Percentiles rank a stretch among this genome's conserved stretches.
Evolutionary conservation across 2,797 vertebrate genomes (phyloP).

Genomic region (Aselliscus stoliczkanus): DNA sequence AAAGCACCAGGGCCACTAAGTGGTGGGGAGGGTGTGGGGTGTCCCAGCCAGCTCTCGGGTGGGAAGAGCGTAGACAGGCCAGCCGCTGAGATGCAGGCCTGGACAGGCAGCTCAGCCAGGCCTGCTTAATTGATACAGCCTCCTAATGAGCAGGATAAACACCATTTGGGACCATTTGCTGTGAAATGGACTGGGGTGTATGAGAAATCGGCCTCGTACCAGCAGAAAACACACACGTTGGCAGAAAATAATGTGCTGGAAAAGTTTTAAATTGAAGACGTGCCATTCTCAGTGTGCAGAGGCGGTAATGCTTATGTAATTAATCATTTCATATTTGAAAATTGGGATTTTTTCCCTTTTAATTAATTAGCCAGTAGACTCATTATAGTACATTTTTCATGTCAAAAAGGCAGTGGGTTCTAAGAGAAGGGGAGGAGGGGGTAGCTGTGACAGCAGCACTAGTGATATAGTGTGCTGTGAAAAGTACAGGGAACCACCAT

Average conservation of each 20-base stretch:
- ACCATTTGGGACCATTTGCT: slow-evolving; percentile 51
- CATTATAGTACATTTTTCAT: slow-evolving; percentile 67
- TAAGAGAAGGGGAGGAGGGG: neutral
- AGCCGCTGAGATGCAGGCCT: neutral
- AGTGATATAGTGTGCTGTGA: neutral
- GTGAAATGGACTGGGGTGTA: slow-evolving; percentile 36
- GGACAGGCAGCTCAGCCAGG: neutral
- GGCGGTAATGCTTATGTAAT: slow-evolving; percentile 66
- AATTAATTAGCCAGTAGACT: slow-evolving; percentile 71
- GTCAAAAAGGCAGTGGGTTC: slow-evolving; percentile 58
- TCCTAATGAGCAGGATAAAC: slow-evolving; percentile 59
- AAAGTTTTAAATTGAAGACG: slow-evolving; percentile 52
- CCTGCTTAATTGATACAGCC: slow-evolving; percentile 15
- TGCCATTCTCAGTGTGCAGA: slow-evolving; percentile 43
- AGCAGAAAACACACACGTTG: slow-evolving; percentile 40
- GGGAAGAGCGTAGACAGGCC: neutral
- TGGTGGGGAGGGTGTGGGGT: neutral
- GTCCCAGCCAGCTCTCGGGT: neutral
- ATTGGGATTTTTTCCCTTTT: slow-evolving; percentile 58
- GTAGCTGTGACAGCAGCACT: neutral
- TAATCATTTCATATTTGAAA: slow-evolving; percentile 71
- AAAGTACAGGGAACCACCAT: neutral
- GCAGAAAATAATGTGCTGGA: slow-evolving; percentile 56
- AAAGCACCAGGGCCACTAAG: neutral
- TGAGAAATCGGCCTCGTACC: neutral